Evolutionary conservation across 2,888 invertebrate species (phyloP), one percentile per base, ranked within the genome.

Genomic region (Hypselothyrea guttata): DNA sequence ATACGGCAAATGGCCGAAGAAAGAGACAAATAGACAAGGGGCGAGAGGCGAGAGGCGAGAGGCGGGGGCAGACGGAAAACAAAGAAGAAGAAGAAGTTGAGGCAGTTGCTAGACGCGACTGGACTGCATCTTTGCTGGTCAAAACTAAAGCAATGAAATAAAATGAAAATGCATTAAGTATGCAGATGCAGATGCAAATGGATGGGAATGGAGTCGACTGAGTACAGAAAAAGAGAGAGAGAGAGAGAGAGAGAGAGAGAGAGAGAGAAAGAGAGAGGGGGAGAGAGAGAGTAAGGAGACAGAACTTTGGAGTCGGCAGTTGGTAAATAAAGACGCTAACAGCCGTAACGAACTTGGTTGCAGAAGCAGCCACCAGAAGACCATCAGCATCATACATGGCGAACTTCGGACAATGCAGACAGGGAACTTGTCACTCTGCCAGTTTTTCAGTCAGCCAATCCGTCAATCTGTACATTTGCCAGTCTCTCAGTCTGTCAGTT

Each of bases 151-250:
- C 83, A 79, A 79, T 83, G 74, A 76, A 79, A 83, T 79, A 75
- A 77, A 83, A 78, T 71, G 63, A 59, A 72, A 73, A 73, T 76
- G 79, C 79, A 79, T 79, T 79, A 79, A 81, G 84, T 76, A 79
- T 79, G 79, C 84, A 76, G 72, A 61, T 63, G 61, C 66, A 66
- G 61, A 57, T 69, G 53, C 42, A 27, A 33, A 35, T 30, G 44
- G 13, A 22, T 45, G 44, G 53, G 67, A 62, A 56, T 45, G 58
- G 22, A 47, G 61, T 34, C 33, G 12, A 22, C 22, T 22, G 22
- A 22, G 22, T 22, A 5, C 5, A 22, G 22, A 22, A 2, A 4
- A 5, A 22, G 22, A n/a, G 16, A 1, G 34, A 1, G 34, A 7
- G 7, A 12, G 8, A 34, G 34, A 5, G 0, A 13, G 34, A 13